phyloP scores from a whole-genome alignment of 2,888 invertebrate species.

The Cynaeus angustus region DNA sequence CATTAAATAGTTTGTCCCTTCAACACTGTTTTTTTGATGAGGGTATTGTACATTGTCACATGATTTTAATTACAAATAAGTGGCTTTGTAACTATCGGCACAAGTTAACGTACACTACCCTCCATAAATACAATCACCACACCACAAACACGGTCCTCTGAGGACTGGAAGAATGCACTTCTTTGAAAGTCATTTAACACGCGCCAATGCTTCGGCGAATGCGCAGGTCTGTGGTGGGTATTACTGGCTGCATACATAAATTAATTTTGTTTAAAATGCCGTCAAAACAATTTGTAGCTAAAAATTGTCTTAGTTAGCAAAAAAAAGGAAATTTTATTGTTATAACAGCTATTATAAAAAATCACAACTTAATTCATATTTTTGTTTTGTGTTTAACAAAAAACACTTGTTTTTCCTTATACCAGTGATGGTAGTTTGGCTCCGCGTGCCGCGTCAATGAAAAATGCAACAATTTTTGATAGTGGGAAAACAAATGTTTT shows the following conservation, averaged over 20 bases:
- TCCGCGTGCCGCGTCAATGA: no score
- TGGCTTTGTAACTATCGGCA: background rate
- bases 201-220: slow-evolving; percentile 54
- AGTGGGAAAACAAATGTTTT: no score
- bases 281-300: no score
- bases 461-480: no score
- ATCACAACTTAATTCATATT: no score
- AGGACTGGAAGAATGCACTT: slow-evolving; percentile 32
- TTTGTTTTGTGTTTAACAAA: no score
- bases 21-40: background rate
- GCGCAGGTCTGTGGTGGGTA: slow-evolving; percentile 50
- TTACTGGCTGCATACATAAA: slow-evolving; percentile 18
- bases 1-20: background rate
- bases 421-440: no score
- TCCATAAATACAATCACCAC: slow-evolving; percentile 9
- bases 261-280: no score
- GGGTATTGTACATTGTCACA: background rate
- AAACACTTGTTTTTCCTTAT: no score
- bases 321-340: no score
- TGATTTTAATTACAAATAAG: background rate
- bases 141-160: slow-evolving; percentile 13
- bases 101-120: background rate
- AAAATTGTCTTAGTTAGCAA: no score
- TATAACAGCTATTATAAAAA: no score
- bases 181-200: slow-evolving; percentile 57